Base-by-base conservation (phyloP, 1,140 invertebrate genomes). In the Octopus sinensis region DNA sequence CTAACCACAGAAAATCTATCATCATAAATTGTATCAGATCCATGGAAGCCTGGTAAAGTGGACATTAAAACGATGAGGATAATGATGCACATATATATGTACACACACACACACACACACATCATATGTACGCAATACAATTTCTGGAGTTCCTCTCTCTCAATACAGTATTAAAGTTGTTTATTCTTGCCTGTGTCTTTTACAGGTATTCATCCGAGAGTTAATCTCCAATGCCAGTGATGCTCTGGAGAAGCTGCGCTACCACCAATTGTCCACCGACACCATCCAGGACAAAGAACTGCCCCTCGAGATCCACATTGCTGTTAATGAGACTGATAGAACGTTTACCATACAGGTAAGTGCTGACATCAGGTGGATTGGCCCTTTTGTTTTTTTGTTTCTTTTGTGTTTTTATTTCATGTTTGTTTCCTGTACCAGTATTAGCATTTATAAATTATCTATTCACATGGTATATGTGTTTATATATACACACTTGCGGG, bases 151-250 rank as follows among this genome's bases (percentile, higher is more conserved):
- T 10, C 6, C 13, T 73, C 13, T 73, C 4, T 6, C 9, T 73
- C 13, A 6, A 12, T 73, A 17, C 4, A 4, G 5, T 73, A 13
- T 13, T 10, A n/a, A n/a, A 12, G 13, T 73, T 10, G 5, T 13
- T 6, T 73, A 2, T 73, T 73, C 30, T 73, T 4, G 7, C 30
- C 30, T 73, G 2, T 79, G 7, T 53, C 76, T 53, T 62, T 10
- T 85, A 9, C 77, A 96, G 95, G 95, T 98, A 23, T 99, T 99
- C 91, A 94, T 99, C 12, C 93, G 97, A 84, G 97, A 99, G 91
- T 91, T 99, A 4, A 96, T 99, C 81, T 98, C 97, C 6, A 99
- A 99, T 92, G 95, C 96, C 1, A 98, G 96, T 91, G 97, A 99
- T 94, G 97, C 97, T 13, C 91, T 99, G 56, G 97, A 99, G 90